Conservation (phyloP, 30 jellyfish, hydroid and myxozoan genomes). For the Catostylus mosaicus region DNA sequence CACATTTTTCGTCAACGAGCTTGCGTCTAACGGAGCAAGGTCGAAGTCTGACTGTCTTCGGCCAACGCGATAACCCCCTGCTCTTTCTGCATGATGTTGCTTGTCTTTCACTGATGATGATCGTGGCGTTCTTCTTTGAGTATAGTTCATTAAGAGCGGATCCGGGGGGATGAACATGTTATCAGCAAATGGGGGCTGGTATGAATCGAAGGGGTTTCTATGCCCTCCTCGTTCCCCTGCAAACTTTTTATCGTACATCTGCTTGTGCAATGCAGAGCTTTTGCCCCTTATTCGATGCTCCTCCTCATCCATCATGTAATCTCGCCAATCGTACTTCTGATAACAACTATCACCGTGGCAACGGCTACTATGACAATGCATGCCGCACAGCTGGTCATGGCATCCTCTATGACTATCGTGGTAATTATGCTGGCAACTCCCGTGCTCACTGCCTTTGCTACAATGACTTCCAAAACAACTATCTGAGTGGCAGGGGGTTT, state of each 20-base stretch:
- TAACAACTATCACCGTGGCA: constrained; percentile 58
- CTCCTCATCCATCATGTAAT: constrained; percentile 38
- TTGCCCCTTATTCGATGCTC: constrained; percentile 46
- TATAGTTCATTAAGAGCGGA: constrained; percentile 44
- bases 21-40: constrained; percentile 46
- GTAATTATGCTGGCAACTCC: constrained; percentile 35
- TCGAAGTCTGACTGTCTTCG: constrained; percentile 47
- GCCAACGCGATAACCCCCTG: constrained; percentile 4
- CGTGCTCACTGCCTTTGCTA: constrained; percentile 29
- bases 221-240: constrained; percentile 24
- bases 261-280: constrained; percentile 10
- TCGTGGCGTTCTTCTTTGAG: constrained; percentile 25
- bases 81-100: constrained; percentile 18
- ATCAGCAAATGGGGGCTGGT: constrained; percentile 35
- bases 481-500: constrained; percentile 38
- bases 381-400: constrained; percentile 41
- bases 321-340: constrained; percentile 53
- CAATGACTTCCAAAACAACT: constrained; percentile 33
- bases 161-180: constrained; percentile 54
- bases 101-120: constrained; percentile 8
- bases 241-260: constrained; percentile 3
- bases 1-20: constrained; percentile 29
- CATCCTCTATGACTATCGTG: constrained; percentile 29
- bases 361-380: constrained; percentile 62
- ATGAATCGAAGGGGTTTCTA: constrained; percentile 45